These are phyloP conservation scores for Tipula unca DNA, from an alignment of 2,888 invertebrate species.

Conservation along the genomic window DNA sequence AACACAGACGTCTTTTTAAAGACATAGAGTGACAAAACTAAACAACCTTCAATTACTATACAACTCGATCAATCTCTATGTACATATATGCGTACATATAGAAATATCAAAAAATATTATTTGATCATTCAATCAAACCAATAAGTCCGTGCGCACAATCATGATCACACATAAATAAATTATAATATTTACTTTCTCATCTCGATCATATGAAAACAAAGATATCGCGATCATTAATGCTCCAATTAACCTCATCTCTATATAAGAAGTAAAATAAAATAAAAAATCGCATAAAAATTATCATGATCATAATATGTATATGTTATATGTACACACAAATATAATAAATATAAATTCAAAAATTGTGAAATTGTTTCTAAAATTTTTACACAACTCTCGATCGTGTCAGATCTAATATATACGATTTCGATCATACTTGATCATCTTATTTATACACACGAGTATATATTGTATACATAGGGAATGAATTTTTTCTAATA, in stretches of 20 bases:
- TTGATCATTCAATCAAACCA: neutral
- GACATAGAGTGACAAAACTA: neutral
- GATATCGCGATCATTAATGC: neutral
- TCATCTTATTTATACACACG: neutral
- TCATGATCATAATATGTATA: neutral
- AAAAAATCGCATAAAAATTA: neutral
- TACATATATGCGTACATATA: neutral
- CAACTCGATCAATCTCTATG: neutral
- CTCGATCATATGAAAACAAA: neutral
- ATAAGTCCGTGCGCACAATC: neutral
- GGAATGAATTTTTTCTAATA: neutral
- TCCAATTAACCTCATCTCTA: neutral
- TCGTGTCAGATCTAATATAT: neutral
- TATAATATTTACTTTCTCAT: neutral
- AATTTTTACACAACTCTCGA: neutral
- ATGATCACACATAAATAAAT: neutral
- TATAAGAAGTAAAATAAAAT: neutral
- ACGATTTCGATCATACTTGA: neutral
- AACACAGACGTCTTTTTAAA: neutral
- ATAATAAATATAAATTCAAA: neutral
- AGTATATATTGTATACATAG: neutral
- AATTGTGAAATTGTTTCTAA: neutral
- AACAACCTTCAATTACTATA: neutral
- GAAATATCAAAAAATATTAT: neutral
- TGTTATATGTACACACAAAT: neutral